Base-by-base conservation (phyloP, 1,140 invertebrate species). In the Luehdorfia chinensis region DNA sequence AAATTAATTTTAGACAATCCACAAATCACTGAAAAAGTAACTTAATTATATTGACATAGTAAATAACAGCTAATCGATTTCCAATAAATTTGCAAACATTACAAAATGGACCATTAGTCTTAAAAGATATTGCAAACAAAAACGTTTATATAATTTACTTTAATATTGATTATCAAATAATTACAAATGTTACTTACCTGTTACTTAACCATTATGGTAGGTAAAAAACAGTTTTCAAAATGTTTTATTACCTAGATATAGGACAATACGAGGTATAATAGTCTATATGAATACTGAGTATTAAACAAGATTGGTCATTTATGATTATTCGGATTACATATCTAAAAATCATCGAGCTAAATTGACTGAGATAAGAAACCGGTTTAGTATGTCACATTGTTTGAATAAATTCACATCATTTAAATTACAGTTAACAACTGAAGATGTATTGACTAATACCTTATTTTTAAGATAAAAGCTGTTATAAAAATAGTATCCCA, bases 211-310 rank as follows among this genome's bases (percentile, higher is more conserved):
- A 28, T 16, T 43, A 43, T 11, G 16, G 16, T 28, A 27, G 19
- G 21, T 41, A 43, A 28, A 43, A 43, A 43, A 43, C 39, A 43
- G 39, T 43, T 43, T 19, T 43, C 28, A 18, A 43, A 28, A 43
- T 43, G 13, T 30, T 30, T 14, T n/a, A 8, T 14, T 15, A 27
- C 11, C 16, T 30, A 28, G 23, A 4, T 43, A 28, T 30, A 30
- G 16, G 9, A 16, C 16, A 43, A 27, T 43, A 43, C 25, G 25
- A 43, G 39, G 39, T 43, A 41, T 30, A 36, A 31, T 15, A 43
- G 39, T 25, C 12, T 13, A 27, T 12, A 39, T 14, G 39, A 30
- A 18, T 28, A 18, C 12, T 30, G 15, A 25, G 12, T 39, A 28
- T 43, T 30, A 4, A 28, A 9, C 16, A 15, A 5, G 9, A 9